Percentiles rank a stretch among this genome's conserved stretches.
Conservation (phyloP, 2,797 vertebrate genomes). For the Sebastes hubbsi region DNA sequence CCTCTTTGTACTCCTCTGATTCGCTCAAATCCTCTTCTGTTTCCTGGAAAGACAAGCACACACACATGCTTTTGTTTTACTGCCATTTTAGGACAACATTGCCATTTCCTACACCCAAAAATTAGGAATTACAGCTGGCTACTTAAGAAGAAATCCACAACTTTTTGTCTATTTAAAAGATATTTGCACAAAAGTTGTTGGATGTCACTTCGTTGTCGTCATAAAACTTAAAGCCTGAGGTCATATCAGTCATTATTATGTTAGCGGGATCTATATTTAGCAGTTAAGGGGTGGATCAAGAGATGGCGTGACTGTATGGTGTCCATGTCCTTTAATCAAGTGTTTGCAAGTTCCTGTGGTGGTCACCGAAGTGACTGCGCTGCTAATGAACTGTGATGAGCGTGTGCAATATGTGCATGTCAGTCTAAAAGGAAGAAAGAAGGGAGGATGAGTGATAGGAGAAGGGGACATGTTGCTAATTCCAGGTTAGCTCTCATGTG, state of each 20-base stretch:
- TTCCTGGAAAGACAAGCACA: constrained; percentile 84
- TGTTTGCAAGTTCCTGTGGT: constrained; percentile 46
- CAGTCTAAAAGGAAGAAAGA: constrained; percentile 17
- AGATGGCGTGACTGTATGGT: background rate
- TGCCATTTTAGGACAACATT: background rate
- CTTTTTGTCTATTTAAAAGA: too few species aligned
- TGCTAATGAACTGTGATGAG: constrained; percentile 68
- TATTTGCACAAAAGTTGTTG: background rate
- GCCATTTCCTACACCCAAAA: background rate
- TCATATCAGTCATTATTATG: background rate
- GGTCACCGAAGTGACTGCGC: constrained; percentile 53
- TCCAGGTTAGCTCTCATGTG: constrained; percentile 51
- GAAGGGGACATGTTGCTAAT: constrained; percentile 36
- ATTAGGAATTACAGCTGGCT: background rate
- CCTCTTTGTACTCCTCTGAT: constrained; percentile 91
- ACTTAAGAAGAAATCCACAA: background rate
- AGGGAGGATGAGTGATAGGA: constrained; percentile 11
- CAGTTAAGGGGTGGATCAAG: background rate
- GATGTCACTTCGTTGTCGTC: background rate
- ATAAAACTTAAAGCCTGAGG: background rate
- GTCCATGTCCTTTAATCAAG: constrained; percentile 48
- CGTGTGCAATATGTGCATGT: constrained; percentile 26
- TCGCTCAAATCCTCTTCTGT: constrained; percentile 91
- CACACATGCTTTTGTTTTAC: background rate
- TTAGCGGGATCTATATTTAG: background rate